Percentiles rank a stretch among this genome's conserved stretches.
Evolutionary conservation across 2,888 invertebrate species (phyloP).

Genomic region (Baccha elongata): DNA sequence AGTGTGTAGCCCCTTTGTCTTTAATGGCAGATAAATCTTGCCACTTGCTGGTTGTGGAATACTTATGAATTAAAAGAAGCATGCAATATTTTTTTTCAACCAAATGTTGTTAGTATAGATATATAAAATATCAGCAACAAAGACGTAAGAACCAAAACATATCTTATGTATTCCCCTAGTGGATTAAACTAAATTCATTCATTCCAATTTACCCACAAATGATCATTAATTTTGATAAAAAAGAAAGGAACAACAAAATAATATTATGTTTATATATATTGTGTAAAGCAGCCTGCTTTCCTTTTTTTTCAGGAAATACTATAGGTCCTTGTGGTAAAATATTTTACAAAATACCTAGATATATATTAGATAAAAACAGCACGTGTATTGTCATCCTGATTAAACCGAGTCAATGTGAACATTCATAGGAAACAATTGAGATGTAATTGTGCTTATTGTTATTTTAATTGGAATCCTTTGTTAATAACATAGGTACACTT

Average conservation of each 20-base stretch:
- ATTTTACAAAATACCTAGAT: too few relatives aligned
- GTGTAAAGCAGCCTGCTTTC: too few relatives aligned
- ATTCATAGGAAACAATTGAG: conserved; percentile 28
- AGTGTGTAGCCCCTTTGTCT: conserved; percentile 49
- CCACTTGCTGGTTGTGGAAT: conserved; percentile 51
- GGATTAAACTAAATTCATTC: conserved; percentile 56
- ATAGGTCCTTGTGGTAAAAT: too few relatives aligned
- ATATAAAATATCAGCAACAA: neutral
- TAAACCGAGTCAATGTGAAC: conserved; percentile 1
- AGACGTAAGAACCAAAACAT: neutral
- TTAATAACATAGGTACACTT: neutral
- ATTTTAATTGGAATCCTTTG: conserved; percentile 45
- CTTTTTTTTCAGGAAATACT: too few relatives aligned
- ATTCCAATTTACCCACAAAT: conserved; percentile 47
- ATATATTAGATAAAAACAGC: too few relatives aligned
- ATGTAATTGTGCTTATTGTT: conserved; percentile 26
- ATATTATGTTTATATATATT: neutral
- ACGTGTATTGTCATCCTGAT: neutral
- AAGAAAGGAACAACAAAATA: neutral
- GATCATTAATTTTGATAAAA: conserved; percentile 54
- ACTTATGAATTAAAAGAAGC: conserved; percentile 19
- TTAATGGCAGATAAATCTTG: conserved; percentile 49
- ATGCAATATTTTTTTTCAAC: conserved; percentile 30
- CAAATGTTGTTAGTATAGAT: neutral
- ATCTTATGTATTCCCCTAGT: conserved; percentile 35